Evolutionary conservation across 2,888 invertebrate species (phyloP).

Genomic region (Ophion ventricosus): DNA sequence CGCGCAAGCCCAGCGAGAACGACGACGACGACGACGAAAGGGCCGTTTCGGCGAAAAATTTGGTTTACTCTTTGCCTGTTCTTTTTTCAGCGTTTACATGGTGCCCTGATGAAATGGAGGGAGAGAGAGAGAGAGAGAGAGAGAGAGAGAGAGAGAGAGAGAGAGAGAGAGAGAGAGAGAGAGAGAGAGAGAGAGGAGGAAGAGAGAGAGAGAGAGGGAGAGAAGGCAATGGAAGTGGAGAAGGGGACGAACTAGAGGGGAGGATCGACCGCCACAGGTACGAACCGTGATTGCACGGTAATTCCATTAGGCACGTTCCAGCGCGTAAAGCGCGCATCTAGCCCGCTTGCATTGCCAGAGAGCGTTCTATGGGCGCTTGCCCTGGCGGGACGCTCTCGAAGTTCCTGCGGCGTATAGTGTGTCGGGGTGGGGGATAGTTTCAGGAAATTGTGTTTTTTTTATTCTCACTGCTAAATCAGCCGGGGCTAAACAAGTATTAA

Average conservation of each 20-base stretch:
- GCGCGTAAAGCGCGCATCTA: constrained; percentile 64
- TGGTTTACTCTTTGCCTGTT: constrained; percentile 48
- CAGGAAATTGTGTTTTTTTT: constrained; percentile 80
- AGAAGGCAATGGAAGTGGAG: neutral
- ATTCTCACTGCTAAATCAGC: constrained; percentile 79
- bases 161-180: constrained; percentile 26
- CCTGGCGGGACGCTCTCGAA: constrained; percentile 53
- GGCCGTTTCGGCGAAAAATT: constrained; percentile 59
- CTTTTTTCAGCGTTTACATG: constrained; percentile 57
- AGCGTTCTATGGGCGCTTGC: constrained; percentile 43
- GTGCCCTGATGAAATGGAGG: constrained; percentile 20
- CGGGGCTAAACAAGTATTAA: constrained; percentile 78
- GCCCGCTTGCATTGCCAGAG: constrained; percentile 35
- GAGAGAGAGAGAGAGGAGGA: constrained; percentile 26
- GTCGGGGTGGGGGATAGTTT: constrained; percentile 34
- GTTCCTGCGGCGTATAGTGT: constrained; percentile 28
- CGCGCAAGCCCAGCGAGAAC: constrained; percentile 20
- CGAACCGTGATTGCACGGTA: constrained; percentile 77
- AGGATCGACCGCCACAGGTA: constrained; percentile 57
- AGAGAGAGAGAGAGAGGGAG: constrained; percentile 29
- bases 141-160: constrained; percentile 20
- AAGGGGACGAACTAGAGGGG: constrained; percentile 19
- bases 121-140: constrained; percentile 33
- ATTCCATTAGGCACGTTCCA: constrained; percentile 77
- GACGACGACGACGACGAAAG: constrained; percentile 50